A percentile compares a stretch with the other conserved stretches of the same genome.
These are phyloP conservation scores for Brachypterus glaber DNA, from an alignment of 2,888 invertebrate species.

Conservation along the genomic window DNA sequence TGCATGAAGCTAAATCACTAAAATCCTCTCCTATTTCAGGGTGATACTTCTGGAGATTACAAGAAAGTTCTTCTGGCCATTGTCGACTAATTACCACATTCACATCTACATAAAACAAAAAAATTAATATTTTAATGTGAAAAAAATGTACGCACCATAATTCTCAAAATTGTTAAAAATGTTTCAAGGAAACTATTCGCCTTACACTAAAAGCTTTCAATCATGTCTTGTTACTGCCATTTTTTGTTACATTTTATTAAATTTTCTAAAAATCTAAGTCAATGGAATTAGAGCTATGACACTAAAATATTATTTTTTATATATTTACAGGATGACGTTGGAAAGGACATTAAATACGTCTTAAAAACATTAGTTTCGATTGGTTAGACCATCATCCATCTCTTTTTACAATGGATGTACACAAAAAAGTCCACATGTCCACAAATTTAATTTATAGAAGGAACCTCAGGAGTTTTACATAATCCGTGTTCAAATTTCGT, in stretches of 20 bases:
- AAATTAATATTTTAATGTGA: constrained; percentile 10
- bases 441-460: too few relatives aligned
- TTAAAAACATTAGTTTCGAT: constrained; percentile 48
- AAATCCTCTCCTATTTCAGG: constrained; percentile 58
- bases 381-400: constrained; percentile 23
- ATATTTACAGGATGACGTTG: constrained; percentile 59
- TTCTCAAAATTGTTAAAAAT: too few relatives aligned
- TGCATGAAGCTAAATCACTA: too few relatives aligned
- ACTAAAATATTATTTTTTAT: constrained; percentile 21
- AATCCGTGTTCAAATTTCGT: too few relatives aligned
- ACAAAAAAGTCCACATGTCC: too few relatives aligned
- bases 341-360: constrained; percentile 54
- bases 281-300: constrained; percentile 3
- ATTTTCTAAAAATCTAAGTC: constrained; percentile 12
- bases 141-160: constrained; percentile 23
- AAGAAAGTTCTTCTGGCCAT: constrained; percentile 80
- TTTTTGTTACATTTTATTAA: too few relatives aligned
- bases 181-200: constrained; percentile 19
- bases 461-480: too few relatives aligned
- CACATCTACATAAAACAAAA: constrained; percentile 16
- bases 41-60: constrained; percentile 90
- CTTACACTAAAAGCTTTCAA: constrained; percentile 22
- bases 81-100: constrained; percentile 49
- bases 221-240: constrained; percentile 35
- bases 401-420: too few relatives aligned